These are phyloP conservation scores for Zaprionus taronus DNA, from an alignment of 1,140 invertebrate genomes.

Conservation along the genomic window DNA sequence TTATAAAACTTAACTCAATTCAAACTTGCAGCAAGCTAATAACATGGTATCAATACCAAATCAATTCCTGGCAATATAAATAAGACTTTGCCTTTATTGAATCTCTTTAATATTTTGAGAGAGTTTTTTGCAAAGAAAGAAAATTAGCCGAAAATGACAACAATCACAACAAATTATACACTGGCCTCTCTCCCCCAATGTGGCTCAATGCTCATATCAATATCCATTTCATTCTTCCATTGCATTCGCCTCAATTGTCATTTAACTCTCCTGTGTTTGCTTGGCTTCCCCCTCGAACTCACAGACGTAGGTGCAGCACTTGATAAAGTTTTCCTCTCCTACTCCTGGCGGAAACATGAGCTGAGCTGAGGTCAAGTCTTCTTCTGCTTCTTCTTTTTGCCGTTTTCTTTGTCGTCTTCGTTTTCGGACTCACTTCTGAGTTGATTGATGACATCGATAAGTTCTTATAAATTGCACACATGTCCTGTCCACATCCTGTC, in stretches of 20 bases:
- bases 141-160: neutral
- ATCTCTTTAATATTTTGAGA: neutral
- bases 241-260: conserved; percentile 3
- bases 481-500: conserved; percentile 37
- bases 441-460: conserved; percentile 84
- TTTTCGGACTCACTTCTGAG: conserved; percentile 7
- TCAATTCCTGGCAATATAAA: neutral
- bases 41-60: neutral
- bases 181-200: no score
- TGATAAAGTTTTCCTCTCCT: conserved; percentile 60
- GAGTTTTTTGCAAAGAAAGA: neutral
- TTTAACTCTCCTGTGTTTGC: neutral
- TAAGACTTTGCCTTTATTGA: no score
- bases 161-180: neutral
- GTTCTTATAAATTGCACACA: conserved; percentile 73
- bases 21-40: neutral
- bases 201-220: neutral
- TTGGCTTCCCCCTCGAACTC: neutral
- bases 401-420: neutral
- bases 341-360: conserved; percentile 32
- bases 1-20: neutral
- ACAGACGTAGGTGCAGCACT: conserved; percentile 37
- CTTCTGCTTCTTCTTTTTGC: neutral
- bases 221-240: conserved; percentile 1
- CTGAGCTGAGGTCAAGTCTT: conserved; percentile 35